Base-by-base conservation (phyloP, 1,140 invertebrate species). In the Penaeus vannamei region DNA sequence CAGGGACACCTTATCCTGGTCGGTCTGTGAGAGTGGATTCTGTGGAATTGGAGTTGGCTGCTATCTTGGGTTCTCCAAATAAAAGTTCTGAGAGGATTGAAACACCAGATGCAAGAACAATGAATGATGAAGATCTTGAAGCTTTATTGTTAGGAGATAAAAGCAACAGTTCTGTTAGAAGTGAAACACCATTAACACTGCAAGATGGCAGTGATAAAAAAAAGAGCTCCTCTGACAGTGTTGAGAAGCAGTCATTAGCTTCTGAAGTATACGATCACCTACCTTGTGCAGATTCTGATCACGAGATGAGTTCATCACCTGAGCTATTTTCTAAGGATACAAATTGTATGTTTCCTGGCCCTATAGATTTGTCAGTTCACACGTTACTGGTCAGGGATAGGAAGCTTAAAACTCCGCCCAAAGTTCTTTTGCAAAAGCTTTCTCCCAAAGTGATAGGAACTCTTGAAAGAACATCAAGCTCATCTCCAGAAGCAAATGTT, bases 351-450 rank as follows among this genome's bases (percentile, higher is more conserved):
- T 20, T 76, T 76, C 61, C 83, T n/a, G 60, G 20, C 17, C 19
- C 59, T 26, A 53, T 61, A n/a, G 72, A 32, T 32, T n/a, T 20
- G 29, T 61, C 17, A 29, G 42, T 14, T 20, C 60, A 77, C 10
- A 32, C 36, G 12, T 29, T n/a, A 64, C n/a, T 61, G 17, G 42
- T 77, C 64, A 53, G 36, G 42, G 87, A 89, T 62, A 79, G 36
- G 22, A 89, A 89, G 69, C 82, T 89, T n/a, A 85, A 79, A 53
- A 89, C 87, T 32, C 87, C 87, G 29, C 82, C 87, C 23, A 85
- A 84, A 83, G 87, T 89, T 14, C 84, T 89, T 66, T 62, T 89
- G 53, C 53, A 89, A 72, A 89, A 89, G 46, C 87, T 89, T 61
- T 62, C 82, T 17, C 82, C 82, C 20, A 29, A 79, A 60, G 62